Evolutionary conservation across 1,140 invertebrate species (phyloP).

Genomic region (Drosophila nikananu): DNA sequence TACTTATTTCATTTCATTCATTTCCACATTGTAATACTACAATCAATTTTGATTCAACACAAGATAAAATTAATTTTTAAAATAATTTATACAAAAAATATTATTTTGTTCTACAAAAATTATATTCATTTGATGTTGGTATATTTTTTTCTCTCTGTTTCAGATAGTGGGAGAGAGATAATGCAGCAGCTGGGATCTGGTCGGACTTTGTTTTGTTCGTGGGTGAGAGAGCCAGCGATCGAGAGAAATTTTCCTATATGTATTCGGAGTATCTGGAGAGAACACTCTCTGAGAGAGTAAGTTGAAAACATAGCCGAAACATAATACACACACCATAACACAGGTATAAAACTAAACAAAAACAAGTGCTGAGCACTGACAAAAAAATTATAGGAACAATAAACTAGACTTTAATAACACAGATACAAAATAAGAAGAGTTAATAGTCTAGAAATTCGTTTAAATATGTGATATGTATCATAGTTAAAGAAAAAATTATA

Average conservation of each 20-base stretch:
- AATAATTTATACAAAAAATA: too few relatives aligned
- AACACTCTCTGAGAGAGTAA: slow-evolving; percentile 22
- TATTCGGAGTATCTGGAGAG: slow-evolving; percentile 4
- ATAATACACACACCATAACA: slow-evolving; percentile 18
- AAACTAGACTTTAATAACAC: background rate
- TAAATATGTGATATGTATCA: background rate
- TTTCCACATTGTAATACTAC: background rate
- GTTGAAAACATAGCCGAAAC: slow-evolving; percentile 5
- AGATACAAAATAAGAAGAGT: background rate
- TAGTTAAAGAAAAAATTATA: too few relatives aligned
- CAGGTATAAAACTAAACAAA: slow-evolving; percentile 45
- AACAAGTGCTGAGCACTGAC: slow-evolving; percentile 55
- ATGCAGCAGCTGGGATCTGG: slow-evolving; percentile 29
- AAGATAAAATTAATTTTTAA: too few relatives aligned
- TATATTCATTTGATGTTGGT: background rate
- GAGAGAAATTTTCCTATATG: background rate
- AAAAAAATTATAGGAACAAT: background rate
- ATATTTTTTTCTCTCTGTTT: background rate
- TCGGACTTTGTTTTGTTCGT: slow-evolving; percentile 44
- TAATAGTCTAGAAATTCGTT: background rate
- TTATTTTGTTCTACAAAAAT: too few relatives aligned
- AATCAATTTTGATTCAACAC: background rate
- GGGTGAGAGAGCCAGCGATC: slow-evolving; percentile 48
- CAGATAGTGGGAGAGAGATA: slow-evolving; percentile 8
- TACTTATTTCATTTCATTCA: too few relatives aligned